phyloP scores from a whole-genome alignment of 1,140 invertebrate genomes.

The Eupristina koningsbergeri region DNA sequence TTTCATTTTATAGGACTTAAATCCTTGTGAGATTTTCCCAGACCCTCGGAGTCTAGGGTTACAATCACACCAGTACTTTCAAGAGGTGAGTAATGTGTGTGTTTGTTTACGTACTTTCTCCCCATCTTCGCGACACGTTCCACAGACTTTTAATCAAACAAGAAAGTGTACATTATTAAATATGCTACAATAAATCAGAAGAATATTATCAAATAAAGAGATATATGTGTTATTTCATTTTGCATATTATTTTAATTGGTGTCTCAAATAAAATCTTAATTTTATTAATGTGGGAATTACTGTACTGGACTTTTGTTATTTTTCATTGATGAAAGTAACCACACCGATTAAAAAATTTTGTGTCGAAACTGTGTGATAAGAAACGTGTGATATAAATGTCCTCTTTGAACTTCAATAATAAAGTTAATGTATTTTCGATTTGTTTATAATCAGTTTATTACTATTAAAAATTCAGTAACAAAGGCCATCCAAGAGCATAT shows the following conservation, averaged over 20 bases:
- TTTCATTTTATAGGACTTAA: neutral
- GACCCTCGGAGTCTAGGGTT: constrained; percentile 27
- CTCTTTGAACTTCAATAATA: constrained; percentile 17
- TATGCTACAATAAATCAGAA: neutral
- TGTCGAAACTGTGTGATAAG: constrained; percentile 25
- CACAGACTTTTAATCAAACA: constrained; percentile 2
- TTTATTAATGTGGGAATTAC: constrained; percentile 7
- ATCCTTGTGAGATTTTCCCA: constrained; percentile 32
- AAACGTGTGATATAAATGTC: constrained; percentile 14
- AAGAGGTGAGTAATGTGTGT: constrained; percentile 27
- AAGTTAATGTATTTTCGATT: constrained; percentile 25
- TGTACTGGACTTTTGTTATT: neutral
- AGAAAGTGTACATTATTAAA: constrained; percentile 22
- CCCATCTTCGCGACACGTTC: neutral
- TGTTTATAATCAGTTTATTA: constrained; percentile 17
- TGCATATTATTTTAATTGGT: constrained; percentile 13
- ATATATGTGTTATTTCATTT: constrained; percentile 18
- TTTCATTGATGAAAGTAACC: constrained; percentile 27
- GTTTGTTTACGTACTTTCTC: constrained; percentile 17
- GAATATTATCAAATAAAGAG: neutral
- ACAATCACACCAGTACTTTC: neutral
- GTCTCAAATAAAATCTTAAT: neutral
- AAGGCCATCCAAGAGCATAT: neutral
- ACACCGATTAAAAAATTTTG: neutral
- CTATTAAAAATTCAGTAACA: constrained; percentile 14